phyloP scores from a whole-genome alignment of 1,140 invertebrate genomes.

The Protaetia brevitarsis region DNA sequence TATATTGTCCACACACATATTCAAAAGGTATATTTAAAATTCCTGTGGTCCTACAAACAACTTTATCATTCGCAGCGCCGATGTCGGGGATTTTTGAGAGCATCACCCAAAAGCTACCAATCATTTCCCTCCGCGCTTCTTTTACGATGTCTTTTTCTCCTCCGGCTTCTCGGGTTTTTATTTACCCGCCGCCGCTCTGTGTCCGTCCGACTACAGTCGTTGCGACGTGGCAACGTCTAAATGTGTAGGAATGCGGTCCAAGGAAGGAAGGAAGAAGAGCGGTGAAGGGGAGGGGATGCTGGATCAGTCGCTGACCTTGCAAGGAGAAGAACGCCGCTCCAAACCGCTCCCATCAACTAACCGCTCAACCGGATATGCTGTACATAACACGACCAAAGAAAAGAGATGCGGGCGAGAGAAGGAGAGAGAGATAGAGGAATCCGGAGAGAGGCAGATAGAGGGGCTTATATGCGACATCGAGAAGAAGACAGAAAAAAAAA shows the following conservation, averaged over 20 bases:
- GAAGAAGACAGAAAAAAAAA: not conserved
- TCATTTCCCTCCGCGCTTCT: no score
- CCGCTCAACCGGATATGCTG: slow-evolving; percentile 22
- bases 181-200: not conserved
- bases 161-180: not conserved
- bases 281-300: slow-evolving; percentile 32
- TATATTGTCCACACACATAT: no score
- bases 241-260: slow-evolving; percentile 33
- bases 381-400: slow-evolving; percentile 6
- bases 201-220: no score
- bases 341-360: slow-evolving; percentile 7
- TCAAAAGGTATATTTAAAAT: no score
- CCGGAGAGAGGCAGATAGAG: not conserved
- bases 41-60: no score
- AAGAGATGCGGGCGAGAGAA: not conserved
- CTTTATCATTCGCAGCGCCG: no score
- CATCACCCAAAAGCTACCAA: no score
- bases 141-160: no score
- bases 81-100: no score
- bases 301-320: slow-evolving; percentile 47
- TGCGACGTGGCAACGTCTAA: slow-evolving; percentile 20
- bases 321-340: slow-evolving; percentile 35
- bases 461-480: not conserved
- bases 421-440: not conserved
- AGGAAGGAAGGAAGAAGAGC: slow-evolving; percentile 39